Evolutionary conservation across 2,888 invertebrate genomes (phyloP), one percentile per base, ranked within the genome.

Genomic region (Epirrita christyi): DNA sequence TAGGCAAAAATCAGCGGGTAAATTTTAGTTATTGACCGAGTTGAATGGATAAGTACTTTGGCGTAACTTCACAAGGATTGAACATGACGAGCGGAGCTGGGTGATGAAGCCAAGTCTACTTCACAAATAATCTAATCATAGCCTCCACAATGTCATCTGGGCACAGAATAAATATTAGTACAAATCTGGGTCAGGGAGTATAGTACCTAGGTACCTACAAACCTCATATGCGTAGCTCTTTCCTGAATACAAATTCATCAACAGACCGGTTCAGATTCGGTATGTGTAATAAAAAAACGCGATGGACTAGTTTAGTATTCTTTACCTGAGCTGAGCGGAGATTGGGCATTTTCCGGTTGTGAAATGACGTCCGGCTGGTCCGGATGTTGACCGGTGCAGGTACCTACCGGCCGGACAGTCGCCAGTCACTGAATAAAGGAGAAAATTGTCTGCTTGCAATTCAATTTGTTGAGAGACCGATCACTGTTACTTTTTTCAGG

Each of bases 331-430:
- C 45, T 15, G 75, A 76, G 74, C 80, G 86, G 88, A 89, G 89
- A 92, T 91, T 91, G 91, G 72, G 76, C 85, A 88, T 88, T 88
- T 91, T 91, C 91, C 91, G 91, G 88, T 75, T 62, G 73, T 81
- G 79, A 83, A 89, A 91, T 90, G 82, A 90, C 86, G 79, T 91
- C 91, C 91, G 90, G 85, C 70, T 69, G 69, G 75, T 59, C 80
- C 88, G 89, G 89, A 91, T 84, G 89, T 88, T 83, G 83, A 82
- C 83, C 80, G 77, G 74, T 60, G 68, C 78, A 68, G 75, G 75
- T 68, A 63, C 63, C 64, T 67, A 63, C 64, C 68, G 60, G 54
- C 63, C 69, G 61, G 55, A 55, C 45, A 37, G 48, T 49, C 40
- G 38, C 41, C 67, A 66, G 62, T 58, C 47, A 61, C 67, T 63